phyloP scores from a whole-genome alignment of 2,888 invertebrate genomes.

The Campoletis raptor region DNA sequence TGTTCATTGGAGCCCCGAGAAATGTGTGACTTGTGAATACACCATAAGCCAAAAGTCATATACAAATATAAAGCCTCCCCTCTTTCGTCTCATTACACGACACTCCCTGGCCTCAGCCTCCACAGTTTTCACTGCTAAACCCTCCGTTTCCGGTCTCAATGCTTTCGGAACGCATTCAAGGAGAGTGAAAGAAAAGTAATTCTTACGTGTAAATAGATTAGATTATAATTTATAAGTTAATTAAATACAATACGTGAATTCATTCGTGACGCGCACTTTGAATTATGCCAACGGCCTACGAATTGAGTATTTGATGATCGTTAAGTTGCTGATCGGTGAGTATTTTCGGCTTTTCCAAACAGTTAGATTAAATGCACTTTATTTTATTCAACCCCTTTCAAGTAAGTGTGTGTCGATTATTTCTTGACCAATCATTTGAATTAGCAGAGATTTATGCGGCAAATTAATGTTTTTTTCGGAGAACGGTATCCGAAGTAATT shows the following conservation, averaged over 20 bases:
- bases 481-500: not conserved
- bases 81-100: not conserved
- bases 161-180: constrained; percentile 73
- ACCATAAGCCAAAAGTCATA: constrained; percentile 4
- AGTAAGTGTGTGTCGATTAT: constrained; percentile 10
- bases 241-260: constrained; percentile 67
- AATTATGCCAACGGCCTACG: constrained; percentile 67
- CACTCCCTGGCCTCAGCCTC: not conserved
- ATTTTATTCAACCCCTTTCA: not conserved
- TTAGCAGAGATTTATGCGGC: not conserved
- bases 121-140: constrained; percentile 11
- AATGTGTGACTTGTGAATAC: not conserved
- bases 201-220: constrained; percentile 78
- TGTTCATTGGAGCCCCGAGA: constrained; percentile 8
- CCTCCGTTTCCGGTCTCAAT: constrained; percentile 60
- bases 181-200: constrained; percentile 51
- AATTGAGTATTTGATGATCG: constrained; percentile 58
- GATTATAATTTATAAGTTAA: constrained; percentile 78
- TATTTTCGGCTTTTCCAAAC: constrained; percentile 8
- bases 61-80: not conserved
- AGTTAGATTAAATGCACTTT: not conserved
- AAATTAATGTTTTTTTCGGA: not conserved
- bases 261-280: constrained; percentile 35
- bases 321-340: constrained; percentile 60
- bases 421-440: constrained; percentile 41